Base-by-base conservation (phyloP, 2,797 vertebrate genomes). In the Ispidina picta region DNA sequence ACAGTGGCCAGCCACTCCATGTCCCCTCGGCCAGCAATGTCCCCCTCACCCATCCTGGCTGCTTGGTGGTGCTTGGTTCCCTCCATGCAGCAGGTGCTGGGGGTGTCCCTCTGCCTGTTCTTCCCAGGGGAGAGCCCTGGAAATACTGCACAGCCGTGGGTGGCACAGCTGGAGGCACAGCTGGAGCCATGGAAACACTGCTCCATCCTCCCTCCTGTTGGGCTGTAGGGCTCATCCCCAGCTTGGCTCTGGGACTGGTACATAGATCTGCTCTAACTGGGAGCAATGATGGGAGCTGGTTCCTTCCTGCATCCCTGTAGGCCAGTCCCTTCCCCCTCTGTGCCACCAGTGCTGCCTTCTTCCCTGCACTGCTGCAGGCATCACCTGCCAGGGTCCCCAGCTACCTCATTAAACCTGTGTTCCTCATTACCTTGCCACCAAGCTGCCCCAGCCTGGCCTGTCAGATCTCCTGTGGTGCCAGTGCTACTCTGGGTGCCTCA, bases 331-430 rank as follows among this genome's bases (percentile, higher is more conserved):
- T 62, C 55, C 62, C 63, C 16, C 23, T 63, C 35, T 0, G 10
- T 82, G 72, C 68, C 76, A 16, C 8, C 0, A 1, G 1, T 58
- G 80, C 31, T 1, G 0, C 8, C n/a, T 79, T 22, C 59, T 29
- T 41, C 46, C 55, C 52, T 23, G 60, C 21, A 1, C 65, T 0
- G 3, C 73, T 73, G 70, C 1, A 1, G 31, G 54, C 54, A 70
- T 71, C 82, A 70, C 54, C 56, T 80, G 35, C 58, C 86, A 19
- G 59, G n/a, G 46, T 90, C 89, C 92, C 91, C 87, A 83, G 82
- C 3, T 0, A 1, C 83, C 77, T 94, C 80, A 20, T 93, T 94
- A 94, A 51, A 4, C 0, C 62, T 21, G 9, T 75, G 21, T 43
- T 86, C 33, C 73, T 95, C 28, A 0, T 95, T 93, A 76, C 55